Evolutionary conservation across 1,140 invertebrate genomes (phyloP).

Genomic region (Danaus melanippus): DNA sequence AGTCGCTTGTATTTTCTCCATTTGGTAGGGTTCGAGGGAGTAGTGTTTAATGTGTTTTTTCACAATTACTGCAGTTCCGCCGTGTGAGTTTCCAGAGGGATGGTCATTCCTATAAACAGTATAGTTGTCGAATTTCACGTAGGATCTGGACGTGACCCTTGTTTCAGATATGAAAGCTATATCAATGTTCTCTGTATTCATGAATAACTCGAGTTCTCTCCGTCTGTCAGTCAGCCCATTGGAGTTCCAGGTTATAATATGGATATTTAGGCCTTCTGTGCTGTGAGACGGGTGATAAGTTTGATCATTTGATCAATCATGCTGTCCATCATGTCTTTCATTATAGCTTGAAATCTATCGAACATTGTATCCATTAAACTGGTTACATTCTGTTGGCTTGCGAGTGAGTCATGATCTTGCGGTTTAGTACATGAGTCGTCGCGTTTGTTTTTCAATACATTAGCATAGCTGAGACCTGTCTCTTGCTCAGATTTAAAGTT

Average conservation of each 20-base stretch:
- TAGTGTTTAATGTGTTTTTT: slow-evolving; percentile 19
- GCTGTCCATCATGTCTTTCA: slow-evolving; percentile 4
- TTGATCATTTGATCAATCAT: slow-evolving; percentile 8
- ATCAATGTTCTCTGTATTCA: slow-evolving; percentile 17
- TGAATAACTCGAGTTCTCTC: slow-evolving; percentile 13
- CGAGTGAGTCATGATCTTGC: too few relatives aligned
- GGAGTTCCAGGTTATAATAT: slow-evolving; percentile 5
- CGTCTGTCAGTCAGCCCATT: slow-evolving; percentile 1
- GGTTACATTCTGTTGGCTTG: too few relatives aligned
- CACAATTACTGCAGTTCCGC: slow-evolving; percentile 15
- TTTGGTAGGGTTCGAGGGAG: slow-evolving; percentile 6
- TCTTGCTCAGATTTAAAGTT: too few relatives aligned
- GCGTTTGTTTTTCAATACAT: too few relatives aligned
- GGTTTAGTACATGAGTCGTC: too few relatives aligned
- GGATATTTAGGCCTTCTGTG: not conserved
- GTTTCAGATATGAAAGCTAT: slow-evolving; percentile 18
- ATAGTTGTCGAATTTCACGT: slow-evolving; percentile 15
- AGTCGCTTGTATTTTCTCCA: slow-evolving; percentile 17
- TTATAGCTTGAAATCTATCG: not conserved
- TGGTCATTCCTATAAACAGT: slow-evolving; percentile 14
- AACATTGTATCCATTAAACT: too few relatives aligned
- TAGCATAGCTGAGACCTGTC: too few relatives aligned
- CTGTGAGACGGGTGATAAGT: not conserved
- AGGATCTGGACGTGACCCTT: slow-evolving; percentile 14
- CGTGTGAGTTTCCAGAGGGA: too few relatives aligned